Evolutionary conservation across 2,888 invertebrate genomes (phyloP), one percentile per base, ranked within the genome.

Genomic region (Eristalis tenax): DNA sequence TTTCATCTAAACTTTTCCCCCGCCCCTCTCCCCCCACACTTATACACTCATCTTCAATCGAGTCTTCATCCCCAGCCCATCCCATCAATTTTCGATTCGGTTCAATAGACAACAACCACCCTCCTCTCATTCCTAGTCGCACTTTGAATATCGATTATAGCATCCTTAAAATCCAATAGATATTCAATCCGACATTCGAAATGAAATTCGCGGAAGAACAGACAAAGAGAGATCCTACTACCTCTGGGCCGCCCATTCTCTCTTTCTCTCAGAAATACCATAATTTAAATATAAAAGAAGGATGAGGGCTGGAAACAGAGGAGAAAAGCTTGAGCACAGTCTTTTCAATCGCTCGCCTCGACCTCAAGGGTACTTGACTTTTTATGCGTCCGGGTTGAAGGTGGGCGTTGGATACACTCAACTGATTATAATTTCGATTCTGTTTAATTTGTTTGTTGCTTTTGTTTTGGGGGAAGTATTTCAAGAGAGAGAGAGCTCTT

Each of bases 151-250:
- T 73, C 71, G 73, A 73, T 73, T 68, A 73, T 73, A 56, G 56
- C 63, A 61, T 73, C 73, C 66, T 80, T 73, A 73, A 80, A 80
- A 80, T 38, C 73, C 35, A 73, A 79, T 71, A 32, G 28, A 78
- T 70, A 64, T 78, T 71, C 78, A 78, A 78, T 78, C 63, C 65
- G 50, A 65, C 65, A 79, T 71, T 79, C 59, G 65, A 79, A 78
- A 69, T 77, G 69, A 50, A 78, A 70, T 70, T 64, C 56, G 64
- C 64, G 59, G 35, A 78, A 70, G 64, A 64, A 65, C 32, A 65
- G 63, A 66, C 59, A 69, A 69, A 77, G 63, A 32, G 15, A 50
- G 18, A 4, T n/a, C n/a, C n/a, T n/a, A n/a, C n/a, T 3, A 50
- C 18, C 18, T 50, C 50, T 50, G 18, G 6, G 4, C 5, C 32